These are phyloP conservation scores for Nettapus auritus DNA, from an alignment of 2,113 vertebrate genomes.

Conservation along the genomic window DNA sequence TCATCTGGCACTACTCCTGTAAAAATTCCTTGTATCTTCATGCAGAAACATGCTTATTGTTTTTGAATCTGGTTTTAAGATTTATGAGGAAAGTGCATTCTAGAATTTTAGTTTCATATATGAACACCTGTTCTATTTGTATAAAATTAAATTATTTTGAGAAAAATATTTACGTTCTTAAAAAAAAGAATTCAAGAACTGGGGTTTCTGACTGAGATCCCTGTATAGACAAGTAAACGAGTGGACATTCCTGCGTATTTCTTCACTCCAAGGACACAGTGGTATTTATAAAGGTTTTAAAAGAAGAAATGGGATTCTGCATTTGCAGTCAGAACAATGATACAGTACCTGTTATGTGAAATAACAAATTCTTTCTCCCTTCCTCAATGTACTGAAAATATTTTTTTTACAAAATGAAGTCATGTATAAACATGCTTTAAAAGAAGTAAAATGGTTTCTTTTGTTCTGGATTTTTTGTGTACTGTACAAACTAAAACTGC, in stretches of 20 bases:
- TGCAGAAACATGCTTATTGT: neutral
- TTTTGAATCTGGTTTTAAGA: neutral
- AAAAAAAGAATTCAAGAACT: neutral
- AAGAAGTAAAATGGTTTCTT: neutral
- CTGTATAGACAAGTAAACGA: neutral
- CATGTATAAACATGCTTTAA: neutral
- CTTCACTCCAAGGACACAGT: neutral
- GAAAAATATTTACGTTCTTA: neutral
- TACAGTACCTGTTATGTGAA: neutral
- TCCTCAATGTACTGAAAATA: neutral
- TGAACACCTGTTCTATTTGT: neutral
- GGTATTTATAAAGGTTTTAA: slow-evolving; percentile 27
- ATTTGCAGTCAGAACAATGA: neutral
- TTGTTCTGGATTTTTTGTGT: neutral
- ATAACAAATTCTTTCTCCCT: neutral
- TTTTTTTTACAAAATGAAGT: neutral
- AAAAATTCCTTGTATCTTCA: neutral
- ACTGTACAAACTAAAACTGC: neutral
- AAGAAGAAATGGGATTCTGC: neutral
- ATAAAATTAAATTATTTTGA: neutral
- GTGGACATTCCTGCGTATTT: neutral
- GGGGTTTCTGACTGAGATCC: neutral
- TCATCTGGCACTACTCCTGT: neutral
- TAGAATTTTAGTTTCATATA: neutral
- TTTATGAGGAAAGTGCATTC: neutral